Evolutionary conservation across 1,140 invertebrate species (phyloP).

Genomic region (Hyles euphorbiae): DNA sequence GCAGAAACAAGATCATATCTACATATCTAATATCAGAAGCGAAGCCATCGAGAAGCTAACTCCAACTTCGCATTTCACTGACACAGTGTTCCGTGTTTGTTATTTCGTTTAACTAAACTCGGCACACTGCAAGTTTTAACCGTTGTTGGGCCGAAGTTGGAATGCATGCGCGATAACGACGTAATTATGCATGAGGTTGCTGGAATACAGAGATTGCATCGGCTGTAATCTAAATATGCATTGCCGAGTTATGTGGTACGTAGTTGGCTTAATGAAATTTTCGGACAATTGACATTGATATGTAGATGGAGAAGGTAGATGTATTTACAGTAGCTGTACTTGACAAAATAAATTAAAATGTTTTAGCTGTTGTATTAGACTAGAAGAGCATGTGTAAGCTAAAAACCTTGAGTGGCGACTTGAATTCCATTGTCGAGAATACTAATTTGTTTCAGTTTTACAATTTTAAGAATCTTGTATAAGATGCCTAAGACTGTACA

Average conservation of each 20-base stretch:
- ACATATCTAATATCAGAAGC: neutral
- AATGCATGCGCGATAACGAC: conserved; percentile 8
- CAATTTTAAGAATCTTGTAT: too few species aligned
- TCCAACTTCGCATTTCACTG: conserved; percentile 7
- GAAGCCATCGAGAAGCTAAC: conserved; percentile 1
- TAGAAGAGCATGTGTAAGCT: too few species aligned
- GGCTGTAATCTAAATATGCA: conserved; percentile 11
- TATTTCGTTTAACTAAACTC: conserved; percentile 6
- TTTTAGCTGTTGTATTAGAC: too few species aligned
- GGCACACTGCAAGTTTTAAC: conserved; percentile 10
- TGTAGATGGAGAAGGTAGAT: neutral
- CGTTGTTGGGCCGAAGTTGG: conserved; percentile 1
- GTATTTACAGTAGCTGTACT: too few species aligned
- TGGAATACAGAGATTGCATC: conserved; percentile 6
- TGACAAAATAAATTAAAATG: too few species aligned
- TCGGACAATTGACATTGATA: neutral
- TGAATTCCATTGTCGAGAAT: too few species aligned
- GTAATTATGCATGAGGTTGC: conserved; percentile 9
- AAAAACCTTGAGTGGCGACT: too few species aligned
- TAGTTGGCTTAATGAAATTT: neutral
- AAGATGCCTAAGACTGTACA: too few species aligned
- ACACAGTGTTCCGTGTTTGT: conserved; percentile 8
- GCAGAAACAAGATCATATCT: neutral
- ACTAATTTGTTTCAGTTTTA: too few species aligned
- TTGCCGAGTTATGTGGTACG: neutral